These are phyloP conservation scores for Octopus sinensis DNA, from an alignment of 1,140 invertebrate genomes.

Conservation along the genomic window DNA sequence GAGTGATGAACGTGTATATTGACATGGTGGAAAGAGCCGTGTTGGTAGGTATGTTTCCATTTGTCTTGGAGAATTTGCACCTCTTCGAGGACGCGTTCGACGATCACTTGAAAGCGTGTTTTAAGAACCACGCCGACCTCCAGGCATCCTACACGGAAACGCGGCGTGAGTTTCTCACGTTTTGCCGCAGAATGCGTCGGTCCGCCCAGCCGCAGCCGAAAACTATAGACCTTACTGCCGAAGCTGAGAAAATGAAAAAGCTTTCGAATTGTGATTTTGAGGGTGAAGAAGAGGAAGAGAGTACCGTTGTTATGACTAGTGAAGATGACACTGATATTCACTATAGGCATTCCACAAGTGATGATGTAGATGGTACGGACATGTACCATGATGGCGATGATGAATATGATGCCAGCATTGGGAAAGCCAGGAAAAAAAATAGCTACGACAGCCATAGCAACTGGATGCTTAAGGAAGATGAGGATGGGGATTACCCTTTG, in stretches of 20 bases:
- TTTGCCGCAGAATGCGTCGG: too few relatives aligned
- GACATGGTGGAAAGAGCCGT: conserved; percentile 49
- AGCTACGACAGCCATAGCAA: too few relatives aligned
- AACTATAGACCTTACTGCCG: too few relatives aligned
- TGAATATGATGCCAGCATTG: too few relatives aligned
- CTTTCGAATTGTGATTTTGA: neutral
- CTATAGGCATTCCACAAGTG: neutral
- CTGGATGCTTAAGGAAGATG: too few relatives aligned
- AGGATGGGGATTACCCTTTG: too few relatives aligned
- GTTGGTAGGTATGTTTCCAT: conserved; percentile 49
- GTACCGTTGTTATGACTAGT: neutral
- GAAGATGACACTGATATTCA: too few relatives aligned
- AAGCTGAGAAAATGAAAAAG: neutral
- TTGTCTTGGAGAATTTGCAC: conserved; percentile 47
- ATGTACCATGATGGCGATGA: neutral
- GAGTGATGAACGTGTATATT: conserved; percentile 56
- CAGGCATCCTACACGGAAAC: conserved; percentile 44
- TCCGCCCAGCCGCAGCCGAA: too few relatives aligned
- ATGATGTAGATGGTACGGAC: neutral
- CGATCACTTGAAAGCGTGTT: conserved; percentile 36
- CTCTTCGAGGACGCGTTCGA: conserved; percentile 47
- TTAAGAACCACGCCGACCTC: conserved; percentile 47
- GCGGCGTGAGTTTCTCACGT: too few relatives aligned
- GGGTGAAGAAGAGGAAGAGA: neutral
- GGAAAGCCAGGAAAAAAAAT: too few relatives aligned